These are phyloP conservation scores for Temnothorax longispinosus DNA, from an alignment of 1,140 invertebrate genomes.

Conservation along the genomic window DNA sequence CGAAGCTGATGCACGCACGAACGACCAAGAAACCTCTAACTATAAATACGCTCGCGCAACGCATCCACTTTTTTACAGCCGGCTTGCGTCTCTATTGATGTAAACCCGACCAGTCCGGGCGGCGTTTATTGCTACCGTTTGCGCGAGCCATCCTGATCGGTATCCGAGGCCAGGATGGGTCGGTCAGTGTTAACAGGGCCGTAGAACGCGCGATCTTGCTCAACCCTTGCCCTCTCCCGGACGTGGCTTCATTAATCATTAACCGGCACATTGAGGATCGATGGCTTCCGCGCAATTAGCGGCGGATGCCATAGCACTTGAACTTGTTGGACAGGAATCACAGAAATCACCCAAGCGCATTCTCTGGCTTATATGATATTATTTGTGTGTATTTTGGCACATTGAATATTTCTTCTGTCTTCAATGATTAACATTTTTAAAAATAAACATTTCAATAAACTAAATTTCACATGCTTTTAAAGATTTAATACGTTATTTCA, in stretches of 20 bases:
- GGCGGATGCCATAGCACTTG: constrained; percentile 27
- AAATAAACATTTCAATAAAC: neutral
- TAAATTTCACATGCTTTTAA: neutral
- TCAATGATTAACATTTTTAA: neutral
- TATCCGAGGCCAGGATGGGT: constrained; percentile 48
- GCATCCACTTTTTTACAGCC: constrained; percentile 49
- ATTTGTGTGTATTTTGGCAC: neutral
- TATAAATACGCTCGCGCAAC: constrained; percentile 57
- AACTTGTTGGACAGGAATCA: constrained; percentile 28
- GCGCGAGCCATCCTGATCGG: constrained; percentile 29
- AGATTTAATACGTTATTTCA: neutral
- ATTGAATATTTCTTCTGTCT: neutral
- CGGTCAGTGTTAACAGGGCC: constrained; percentile 55
- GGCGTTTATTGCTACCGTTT: constrained; percentile 56
- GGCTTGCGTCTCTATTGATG: constrained; percentile 49
- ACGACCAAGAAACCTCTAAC: constrained; percentile 25
- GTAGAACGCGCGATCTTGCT: constrained; percentile 51
- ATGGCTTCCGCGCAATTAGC: constrained; percentile 59
- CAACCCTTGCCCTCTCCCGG: constrained; percentile 51
- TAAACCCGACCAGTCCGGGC: constrained; percentile 42
- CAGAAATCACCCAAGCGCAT: neutral
- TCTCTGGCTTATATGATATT: neutral
- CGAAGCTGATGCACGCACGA: constrained; percentile 17
- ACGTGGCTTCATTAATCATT: constrained; percentile 59
- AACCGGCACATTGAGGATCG: constrained; percentile 42